Evolutionary conservation across 2,797 vertebrate genomes (phyloP).

Genomic region (Tokudaia tokunoshimensis): DNA sequence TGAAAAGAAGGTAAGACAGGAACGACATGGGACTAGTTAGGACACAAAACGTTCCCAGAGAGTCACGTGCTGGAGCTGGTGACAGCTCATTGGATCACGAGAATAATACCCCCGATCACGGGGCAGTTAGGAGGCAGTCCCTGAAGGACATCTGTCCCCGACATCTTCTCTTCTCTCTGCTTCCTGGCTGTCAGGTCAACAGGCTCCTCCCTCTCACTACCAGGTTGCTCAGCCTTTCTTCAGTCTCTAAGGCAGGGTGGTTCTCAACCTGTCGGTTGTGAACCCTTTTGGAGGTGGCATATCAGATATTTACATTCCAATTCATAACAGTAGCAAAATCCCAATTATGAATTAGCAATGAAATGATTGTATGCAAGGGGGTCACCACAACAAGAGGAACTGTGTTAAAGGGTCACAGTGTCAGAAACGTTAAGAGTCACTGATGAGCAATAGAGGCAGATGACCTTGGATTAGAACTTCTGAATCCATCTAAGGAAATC

Average conservation of each 20-base stretch:
- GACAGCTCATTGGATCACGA: not conserved
- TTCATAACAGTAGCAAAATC: not conserved
- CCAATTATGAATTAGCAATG: not conserved
- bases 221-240: not conserved
- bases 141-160: not conserved
- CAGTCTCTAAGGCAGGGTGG: not conserved
- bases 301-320: not conserved
- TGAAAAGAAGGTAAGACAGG: not conserved
- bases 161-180: not conserved
- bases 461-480: not conserved
- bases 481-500: not conserved
- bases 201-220: no score
- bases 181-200: not conserved
- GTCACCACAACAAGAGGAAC: not conserved
- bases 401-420: not conserved
- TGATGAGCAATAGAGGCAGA: not conserved
- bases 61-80: not conserved
- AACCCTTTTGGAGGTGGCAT: not conserved
- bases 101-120: not conserved
- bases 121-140: not conserved
- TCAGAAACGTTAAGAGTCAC: not conserved
- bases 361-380: not conserved
- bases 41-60: not conserved
- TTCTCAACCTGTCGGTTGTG: not conserved
- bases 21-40: accelerated